phyloP scores from a whole-genome alignment of 2,797 vertebrate genomes.

The Heterohyrax brucei region DNA sequence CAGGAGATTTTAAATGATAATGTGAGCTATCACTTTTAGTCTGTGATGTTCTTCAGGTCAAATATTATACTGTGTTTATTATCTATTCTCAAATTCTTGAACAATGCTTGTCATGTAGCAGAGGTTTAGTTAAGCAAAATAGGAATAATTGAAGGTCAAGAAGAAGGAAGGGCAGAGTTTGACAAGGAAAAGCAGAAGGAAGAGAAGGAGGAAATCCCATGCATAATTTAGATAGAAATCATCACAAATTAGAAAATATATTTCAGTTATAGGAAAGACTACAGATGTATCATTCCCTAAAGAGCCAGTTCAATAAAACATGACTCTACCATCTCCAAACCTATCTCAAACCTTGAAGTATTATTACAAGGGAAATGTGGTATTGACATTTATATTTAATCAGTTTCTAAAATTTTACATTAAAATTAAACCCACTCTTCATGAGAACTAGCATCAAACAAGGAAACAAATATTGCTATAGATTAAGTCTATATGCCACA shows the following conservation, averaged over 20 bases:
- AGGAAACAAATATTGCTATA: neutral
- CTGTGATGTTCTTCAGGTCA: neutral
- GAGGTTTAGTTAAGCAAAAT: neutral
- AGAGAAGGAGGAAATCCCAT: neutral
- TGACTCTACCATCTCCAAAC: neutral
- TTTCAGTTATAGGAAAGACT: conserved; percentile 7
- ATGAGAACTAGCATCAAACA: conserved; percentile 21
- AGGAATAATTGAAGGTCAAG: neutral
- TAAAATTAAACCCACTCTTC: conserved; percentile 59
- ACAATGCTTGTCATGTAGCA: neutral
- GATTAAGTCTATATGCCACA: neutral
- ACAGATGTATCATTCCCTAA: neutral
- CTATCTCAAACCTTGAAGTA: conserved; percentile 10
- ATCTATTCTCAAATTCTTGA: neutral
- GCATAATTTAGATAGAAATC: neutral
- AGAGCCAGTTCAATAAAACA: neutral
- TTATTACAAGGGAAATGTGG: conserved; percentile 46
- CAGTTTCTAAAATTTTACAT: neutral
- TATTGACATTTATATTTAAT: conserved; percentile 1
- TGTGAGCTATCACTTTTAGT: neutral
- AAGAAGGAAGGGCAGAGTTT: neutral
- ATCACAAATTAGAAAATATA: neutral
- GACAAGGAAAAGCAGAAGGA: neutral
- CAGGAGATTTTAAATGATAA: neutral
- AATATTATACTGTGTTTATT: neutral